phyloP scores from a whole-genome alignment of 2,113 vertebrate genomes.

The Muntiacus muntjak region DNA sequence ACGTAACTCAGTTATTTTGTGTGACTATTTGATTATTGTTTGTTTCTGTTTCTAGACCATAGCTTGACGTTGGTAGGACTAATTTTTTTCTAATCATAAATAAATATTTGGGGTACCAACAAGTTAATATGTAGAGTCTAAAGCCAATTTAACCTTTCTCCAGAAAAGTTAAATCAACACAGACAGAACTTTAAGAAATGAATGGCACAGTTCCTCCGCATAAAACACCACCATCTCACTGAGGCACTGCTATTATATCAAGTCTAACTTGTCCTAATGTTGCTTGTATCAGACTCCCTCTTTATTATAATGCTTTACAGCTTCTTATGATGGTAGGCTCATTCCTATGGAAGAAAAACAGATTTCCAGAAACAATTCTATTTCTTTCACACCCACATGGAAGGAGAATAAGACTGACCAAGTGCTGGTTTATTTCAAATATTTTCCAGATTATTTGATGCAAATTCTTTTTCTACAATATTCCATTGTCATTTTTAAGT shows the following conservation, averaged over 20 bases:
- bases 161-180: background rate
- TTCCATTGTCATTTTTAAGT: conserved; percentile 81
- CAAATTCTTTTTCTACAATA: conserved; percentile 80
- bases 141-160: background rate
- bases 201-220: background rate
- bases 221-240: background rate
- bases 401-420: conserved; percentile 42
- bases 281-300: too few species aligned
- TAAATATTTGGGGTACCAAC: background rate
- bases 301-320: background rate
- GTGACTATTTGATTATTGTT: background rate
- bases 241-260: too few species aligned
- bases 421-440: conserved; percentile 80
- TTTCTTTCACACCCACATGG: conserved; percentile 54
- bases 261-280: background rate
- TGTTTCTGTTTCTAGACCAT: background rate
- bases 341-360: conserved; percentile 23
- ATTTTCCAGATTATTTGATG: conserved; percentile 88
- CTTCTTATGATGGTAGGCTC: background rate
- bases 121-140: background rate
- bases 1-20: background rate
- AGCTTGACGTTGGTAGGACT: background rate
- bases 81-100: background rate
- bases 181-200: background rate
- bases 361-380: conserved; percentile 45